Conservation (phyloP, 2,113 vertebrate species). For the Microcebus tavaratra region DNA sequence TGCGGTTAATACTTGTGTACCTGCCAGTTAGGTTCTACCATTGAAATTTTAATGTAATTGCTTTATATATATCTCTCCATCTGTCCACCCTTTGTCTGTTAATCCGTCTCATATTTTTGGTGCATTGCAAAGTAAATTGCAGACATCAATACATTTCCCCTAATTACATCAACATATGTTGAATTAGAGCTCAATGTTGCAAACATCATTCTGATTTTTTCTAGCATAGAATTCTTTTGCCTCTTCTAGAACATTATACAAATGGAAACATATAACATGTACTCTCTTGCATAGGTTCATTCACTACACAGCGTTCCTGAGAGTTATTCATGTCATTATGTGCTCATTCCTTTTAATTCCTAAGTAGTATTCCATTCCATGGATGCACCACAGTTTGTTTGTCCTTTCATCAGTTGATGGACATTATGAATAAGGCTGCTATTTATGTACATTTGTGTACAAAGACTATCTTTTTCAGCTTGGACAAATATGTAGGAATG, state of each 20-base stretch:
- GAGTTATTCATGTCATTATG: neutral
- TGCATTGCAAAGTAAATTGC: neutral
- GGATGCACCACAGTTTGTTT: neutral
- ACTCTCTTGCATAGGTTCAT: neutral
- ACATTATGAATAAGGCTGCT: neutral
- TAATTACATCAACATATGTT: neutral
- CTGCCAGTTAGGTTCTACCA: neutral
- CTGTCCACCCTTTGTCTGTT: neutral
- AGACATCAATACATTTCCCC: neutral
- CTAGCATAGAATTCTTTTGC: neutral
- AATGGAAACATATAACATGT: neutral
- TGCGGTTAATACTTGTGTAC: neutral
- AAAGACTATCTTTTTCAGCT: neutral
- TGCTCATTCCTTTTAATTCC: neutral
- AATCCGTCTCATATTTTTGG: neutral
- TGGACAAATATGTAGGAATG: neutral
- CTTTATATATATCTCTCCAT: neutral
- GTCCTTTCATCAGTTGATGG: neutral
- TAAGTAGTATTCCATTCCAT: neutral
- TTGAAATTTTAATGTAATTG: conserved; percentile 26
- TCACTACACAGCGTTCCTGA: neutral
- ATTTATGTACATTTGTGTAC: neutral
- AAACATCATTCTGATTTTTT: neutral
- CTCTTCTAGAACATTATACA: neutral
- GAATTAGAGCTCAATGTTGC: neutral